A percentile compares a stretch with the other conserved stretches of the same genome.
Evolutionary conservation across 2,113 vertebrate genomes (phyloP).

Genomic region (Apodemus speciosus): DNA sequence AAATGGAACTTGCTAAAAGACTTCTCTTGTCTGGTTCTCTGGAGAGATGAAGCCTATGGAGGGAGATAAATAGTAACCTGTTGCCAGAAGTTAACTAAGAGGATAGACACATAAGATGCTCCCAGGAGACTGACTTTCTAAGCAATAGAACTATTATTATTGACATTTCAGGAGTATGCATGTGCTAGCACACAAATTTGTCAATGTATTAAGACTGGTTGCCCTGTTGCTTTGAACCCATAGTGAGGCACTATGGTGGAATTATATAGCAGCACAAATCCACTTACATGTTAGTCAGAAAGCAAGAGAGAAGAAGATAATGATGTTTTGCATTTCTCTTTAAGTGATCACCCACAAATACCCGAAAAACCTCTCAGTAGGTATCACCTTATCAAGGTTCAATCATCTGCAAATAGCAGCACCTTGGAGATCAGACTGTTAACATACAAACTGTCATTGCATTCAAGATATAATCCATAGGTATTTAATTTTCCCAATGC

Average conservation of each 20-base stretch:
- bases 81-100: not conserved
- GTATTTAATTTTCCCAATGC: not conserved
- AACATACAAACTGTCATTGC: not conserved
- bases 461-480: not conserved
- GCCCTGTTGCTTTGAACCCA: not conserved
- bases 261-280: not conserved
- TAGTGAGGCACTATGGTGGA: not conserved
- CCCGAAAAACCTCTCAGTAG: too few species aligned
- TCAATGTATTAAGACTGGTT: not conserved
- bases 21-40: not conserved
- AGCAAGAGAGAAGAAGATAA: not conserved
- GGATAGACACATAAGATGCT: rapidly evolving
- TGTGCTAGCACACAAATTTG: not conserved
- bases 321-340: not conserved
- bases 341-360: not conserved
- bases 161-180: too few species aligned
- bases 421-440: not conserved
- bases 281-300: not conserved
- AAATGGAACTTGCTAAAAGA: not conserved
- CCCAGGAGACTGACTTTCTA: rapidly evolving
- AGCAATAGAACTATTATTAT: not conserved
- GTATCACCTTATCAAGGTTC: not conserved
- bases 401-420: not conserved
- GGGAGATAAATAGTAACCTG: not conserved
- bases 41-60: not conserved